phyloP scores from a whole-genome alignment of 2,888 invertebrate genomes.

The Tipula unca region DNA sequence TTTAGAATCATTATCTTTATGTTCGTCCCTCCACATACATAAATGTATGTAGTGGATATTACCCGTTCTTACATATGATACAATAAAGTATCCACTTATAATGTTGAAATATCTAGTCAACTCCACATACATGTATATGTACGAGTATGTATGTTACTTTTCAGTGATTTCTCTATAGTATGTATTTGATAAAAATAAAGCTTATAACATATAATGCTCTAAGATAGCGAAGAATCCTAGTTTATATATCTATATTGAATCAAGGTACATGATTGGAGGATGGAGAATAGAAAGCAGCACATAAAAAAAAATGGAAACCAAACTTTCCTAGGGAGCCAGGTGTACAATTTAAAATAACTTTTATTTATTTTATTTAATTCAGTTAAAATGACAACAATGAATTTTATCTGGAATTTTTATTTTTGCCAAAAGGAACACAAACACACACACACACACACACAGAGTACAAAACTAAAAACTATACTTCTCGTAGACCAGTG shows the following conservation, averaged over 20 bases:
- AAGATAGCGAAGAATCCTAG: not conserved
- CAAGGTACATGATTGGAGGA: not conserved
- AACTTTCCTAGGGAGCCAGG: not conserved
- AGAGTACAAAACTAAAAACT: not conserved
- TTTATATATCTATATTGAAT: not conserved
- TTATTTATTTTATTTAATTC: constrained; percentile 4
- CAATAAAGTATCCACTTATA: not conserved
- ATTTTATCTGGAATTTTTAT: not conserved
- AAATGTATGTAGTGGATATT: no score
- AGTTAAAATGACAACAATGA: constrained; percentile 14
- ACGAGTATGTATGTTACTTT: not conserved
- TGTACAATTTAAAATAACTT: constrained; percentile 14
- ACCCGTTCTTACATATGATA: no score
- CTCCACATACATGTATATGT: not conserved
- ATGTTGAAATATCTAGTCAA: not conserved
- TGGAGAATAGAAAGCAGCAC: not conserved
- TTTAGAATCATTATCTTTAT: no score
- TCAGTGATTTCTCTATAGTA: not conserved
- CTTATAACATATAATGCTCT: not conserved
- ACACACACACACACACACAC: not conserved
- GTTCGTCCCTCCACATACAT: no score
- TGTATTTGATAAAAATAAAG: not conserved
- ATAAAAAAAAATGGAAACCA: not conserved
- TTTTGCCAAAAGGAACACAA: not conserved
- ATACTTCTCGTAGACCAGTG: not conserved